phyloP scores from a whole-genome alignment of 2,797 vertebrate genomes.

The Malurus leucopterus region DNA sequence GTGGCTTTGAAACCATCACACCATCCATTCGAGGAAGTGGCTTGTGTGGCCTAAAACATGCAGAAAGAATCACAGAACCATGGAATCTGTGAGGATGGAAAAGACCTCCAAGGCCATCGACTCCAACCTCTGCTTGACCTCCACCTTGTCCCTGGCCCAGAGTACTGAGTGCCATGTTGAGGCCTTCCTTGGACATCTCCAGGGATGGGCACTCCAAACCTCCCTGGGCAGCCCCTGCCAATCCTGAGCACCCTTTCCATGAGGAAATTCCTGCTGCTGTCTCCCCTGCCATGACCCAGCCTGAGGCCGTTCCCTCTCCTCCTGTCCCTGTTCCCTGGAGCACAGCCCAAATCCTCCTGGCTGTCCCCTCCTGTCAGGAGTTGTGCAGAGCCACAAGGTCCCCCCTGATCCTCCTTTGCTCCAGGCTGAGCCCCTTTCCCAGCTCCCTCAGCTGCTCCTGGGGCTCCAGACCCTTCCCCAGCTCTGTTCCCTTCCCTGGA shows the following conservation, averaged over 20 bases:
- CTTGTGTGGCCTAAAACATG: rapidly evolving
- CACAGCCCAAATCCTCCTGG: rapidly evolving
- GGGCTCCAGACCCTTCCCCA: neutral
- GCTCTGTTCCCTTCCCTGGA: neutral
- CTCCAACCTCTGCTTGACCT: rapidly evolving
- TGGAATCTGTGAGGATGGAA: neutral
- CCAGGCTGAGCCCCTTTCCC: neutral
- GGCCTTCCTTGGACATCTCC: rapidly evolving
- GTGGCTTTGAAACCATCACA: rapidly evolving
- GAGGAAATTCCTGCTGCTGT: neutral
- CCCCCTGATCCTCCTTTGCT: neutral
- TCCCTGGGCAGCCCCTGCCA: neutral
- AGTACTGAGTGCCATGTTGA: neutral
- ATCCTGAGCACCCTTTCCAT: neutral
- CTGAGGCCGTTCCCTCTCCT: neutral
- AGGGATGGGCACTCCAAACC: neutral
- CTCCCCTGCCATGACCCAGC: neutral
- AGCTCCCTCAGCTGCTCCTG: neutral
- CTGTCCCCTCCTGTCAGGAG: neutral
- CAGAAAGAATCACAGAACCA: neutral
- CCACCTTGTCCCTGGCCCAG: neutral
- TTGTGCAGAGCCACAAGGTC: neutral
- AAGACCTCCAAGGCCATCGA: rapidly evolving
- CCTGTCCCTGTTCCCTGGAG: neutral
- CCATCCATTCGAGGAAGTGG: rapidly evolving